Conservation (phyloP, 2,113 vertebrate species). For the Circaetus gallicus region DNA sequence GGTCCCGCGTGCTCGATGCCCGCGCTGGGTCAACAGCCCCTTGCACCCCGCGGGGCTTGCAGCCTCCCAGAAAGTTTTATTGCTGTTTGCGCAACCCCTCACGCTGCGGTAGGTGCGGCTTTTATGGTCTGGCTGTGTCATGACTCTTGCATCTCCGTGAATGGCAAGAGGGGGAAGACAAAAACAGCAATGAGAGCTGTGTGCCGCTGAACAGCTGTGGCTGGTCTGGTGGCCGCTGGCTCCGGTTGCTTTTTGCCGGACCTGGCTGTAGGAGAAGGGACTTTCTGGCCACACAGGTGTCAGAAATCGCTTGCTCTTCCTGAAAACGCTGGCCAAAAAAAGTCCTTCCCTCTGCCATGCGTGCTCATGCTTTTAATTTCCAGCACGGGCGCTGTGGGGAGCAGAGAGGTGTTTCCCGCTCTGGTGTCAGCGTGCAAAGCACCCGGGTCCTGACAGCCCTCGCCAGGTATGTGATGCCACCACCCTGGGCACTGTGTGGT, state of each 20-base stretch:
- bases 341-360: background rate
- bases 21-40: background rate
- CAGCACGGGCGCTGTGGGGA: rapidly evolving
- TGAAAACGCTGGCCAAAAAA: background rate
- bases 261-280: rapidly evolving
- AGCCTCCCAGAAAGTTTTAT: background rate
- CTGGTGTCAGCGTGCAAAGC: rapidly evolving
- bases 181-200: background rate
- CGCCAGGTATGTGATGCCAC: rapidly evolving
- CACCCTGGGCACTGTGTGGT: rapidly evolving
- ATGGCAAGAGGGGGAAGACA: background rate
- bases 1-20: rapidly evolving
- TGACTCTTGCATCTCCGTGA: background rate
- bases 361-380: background rate
- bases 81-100: background rate
- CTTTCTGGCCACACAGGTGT: rapidly evolving
- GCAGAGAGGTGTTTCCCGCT: background rate
- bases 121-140: rapidly evolving
- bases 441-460: background rate
- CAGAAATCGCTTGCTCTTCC: rapidly evolving
- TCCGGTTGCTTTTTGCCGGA: background rate
- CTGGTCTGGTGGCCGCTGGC: background rate
- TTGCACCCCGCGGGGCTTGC: background rate
- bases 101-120: background rate
- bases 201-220: rapidly evolving